phyloP scores from a whole-genome alignment of 2,888 invertebrate species.

The Amitus sp. region DNA sequence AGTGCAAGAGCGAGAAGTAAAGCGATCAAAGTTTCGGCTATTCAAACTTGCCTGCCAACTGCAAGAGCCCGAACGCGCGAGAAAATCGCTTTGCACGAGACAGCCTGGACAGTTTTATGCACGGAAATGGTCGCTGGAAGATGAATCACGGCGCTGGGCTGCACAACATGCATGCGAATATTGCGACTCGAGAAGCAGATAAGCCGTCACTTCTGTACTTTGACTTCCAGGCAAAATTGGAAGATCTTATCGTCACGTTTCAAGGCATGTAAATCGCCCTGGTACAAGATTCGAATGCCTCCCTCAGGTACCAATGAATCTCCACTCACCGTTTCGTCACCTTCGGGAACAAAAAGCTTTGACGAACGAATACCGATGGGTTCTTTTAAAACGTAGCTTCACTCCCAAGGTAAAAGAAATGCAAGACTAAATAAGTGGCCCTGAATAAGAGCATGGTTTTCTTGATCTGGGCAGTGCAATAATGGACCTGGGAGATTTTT shows the following conservation, averaged over 20 bases:
- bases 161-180: conserved; percentile 23
- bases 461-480: no score
- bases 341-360: no score
- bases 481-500: no score
- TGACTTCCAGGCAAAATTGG: conserved; percentile 23
- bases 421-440: no score
- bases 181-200: conserved; percentile 10
- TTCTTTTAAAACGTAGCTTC: no score
- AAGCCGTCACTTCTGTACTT: not conserved
- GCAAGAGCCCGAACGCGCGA: conserved; percentile 2
- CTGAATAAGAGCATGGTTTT: no score
- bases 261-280: conserved; percentile 35
- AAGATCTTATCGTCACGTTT: conserved; percentile 31
- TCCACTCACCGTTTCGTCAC: no score
- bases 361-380: no score
- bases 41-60: conserved; percentile 1
- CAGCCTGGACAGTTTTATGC: conserved; percentile 35
- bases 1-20: not conserved
- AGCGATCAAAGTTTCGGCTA: conserved; percentile 24
- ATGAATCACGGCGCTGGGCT: conserved; percentile 21
- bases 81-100: conserved; percentile 29
- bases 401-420: no score
- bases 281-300: no score
- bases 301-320: no score
- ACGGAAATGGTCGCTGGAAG: conserved; percentile 33